These are phyloP conservation scores for Dilophus febrilis DNA, from an alignment of 2,888 invertebrate species.

Conservation along the genomic window DNA sequence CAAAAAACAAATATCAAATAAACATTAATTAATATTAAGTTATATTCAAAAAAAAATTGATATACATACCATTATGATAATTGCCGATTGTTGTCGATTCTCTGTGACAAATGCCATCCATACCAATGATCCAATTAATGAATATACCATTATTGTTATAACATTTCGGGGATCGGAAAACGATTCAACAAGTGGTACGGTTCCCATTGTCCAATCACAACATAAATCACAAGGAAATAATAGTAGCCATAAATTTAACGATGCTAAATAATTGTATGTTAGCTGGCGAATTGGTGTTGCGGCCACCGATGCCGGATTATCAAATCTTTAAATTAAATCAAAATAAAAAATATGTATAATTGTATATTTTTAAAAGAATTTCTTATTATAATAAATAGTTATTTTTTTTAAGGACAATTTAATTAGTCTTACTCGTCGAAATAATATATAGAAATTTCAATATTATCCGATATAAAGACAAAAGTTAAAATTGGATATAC, in stretches of 20 bases:
- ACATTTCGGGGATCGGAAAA: slow-evolving; percentile 67
- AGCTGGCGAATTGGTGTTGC: slow-evolving; percentile 68
- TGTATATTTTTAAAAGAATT: too few relatives aligned
- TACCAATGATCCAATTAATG: slow-evolving; percentile 39
- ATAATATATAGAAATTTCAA: too few relatives aligned
- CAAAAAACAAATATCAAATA: not conserved
- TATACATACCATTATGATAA: slow-evolving; percentile 45
- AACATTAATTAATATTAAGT: too few relatives aligned
- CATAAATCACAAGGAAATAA: slow-evolving; percentile 79
- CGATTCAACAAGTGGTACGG: slow-evolving; percentile 68
- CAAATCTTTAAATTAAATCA: slow-evolving; percentile 46
- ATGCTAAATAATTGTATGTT: slow-evolving; percentile 83
- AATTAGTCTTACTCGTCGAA: too few relatives aligned
- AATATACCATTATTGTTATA: slow-evolving; percentile 53
- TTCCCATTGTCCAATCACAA: slow-evolving; percentile 99
- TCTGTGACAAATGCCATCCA: slow-evolving; percentile 36
- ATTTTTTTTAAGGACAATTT: too few relatives aligned
- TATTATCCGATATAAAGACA: too few relatives aligned
- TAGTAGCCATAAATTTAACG: slow-evolving; percentile 79
- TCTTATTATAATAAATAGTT: too few relatives aligned
- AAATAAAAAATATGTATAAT: slow-evolving; percentile 3
- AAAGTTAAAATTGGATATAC: too few relatives aligned
- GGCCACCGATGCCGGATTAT: slow-evolving; percentile 91
- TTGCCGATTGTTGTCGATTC: slow-evolving; percentile 43
- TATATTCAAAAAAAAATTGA: too few relatives aligned